phyloP scores from a whole-genome alignment of 2,888 invertebrate species.

The Gari tellinella region DNA sequence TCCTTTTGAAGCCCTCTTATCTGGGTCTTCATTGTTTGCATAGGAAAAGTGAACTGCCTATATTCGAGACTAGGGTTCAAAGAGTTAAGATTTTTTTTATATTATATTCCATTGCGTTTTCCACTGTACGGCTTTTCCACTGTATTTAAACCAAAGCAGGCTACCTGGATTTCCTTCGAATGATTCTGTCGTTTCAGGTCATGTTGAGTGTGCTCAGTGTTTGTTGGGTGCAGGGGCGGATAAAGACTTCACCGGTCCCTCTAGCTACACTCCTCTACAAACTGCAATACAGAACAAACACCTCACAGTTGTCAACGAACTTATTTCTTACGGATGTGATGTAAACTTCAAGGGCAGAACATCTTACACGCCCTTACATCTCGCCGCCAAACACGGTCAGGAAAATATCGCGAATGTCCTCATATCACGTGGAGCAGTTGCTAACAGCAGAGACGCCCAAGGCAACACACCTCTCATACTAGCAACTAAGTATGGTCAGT shows the following conservation, averaged over 20 bases:
- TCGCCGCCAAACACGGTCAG: constrained; percentile 70
- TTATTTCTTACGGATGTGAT: constrained; percentile 56
- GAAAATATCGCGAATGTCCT: constrained; percentile 68
- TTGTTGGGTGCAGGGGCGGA: constrained; percentile 65
- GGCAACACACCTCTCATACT: constrained; percentile 78
- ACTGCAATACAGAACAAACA: constrained; percentile 64
- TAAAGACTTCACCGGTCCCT: constrained; percentile 53
- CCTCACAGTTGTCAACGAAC: constrained; percentile 39
- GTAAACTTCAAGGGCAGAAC: constrained; percentile 45
- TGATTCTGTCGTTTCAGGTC: constrained; percentile 34
- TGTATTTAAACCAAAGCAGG: no score
- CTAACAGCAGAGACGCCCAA: constrained; percentile 68
- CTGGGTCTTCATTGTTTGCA: no score
- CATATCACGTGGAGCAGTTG: constrained; percentile 66
- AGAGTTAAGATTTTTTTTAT: no score
- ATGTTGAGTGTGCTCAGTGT: constrained; percentile 63
- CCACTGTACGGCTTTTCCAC: no score
- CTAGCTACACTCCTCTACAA: constrained; percentile 65
- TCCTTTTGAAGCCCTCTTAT: no score
- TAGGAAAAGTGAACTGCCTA: no score
- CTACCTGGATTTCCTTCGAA: no score
- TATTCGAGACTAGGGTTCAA: no score
- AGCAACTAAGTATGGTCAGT: constrained; percentile 68
- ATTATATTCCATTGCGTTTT: no score
- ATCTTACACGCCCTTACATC: constrained; percentile 68